Conservation (phyloP, 2,888 invertebrate genomes). For the Machimus rusticus region DNA sequence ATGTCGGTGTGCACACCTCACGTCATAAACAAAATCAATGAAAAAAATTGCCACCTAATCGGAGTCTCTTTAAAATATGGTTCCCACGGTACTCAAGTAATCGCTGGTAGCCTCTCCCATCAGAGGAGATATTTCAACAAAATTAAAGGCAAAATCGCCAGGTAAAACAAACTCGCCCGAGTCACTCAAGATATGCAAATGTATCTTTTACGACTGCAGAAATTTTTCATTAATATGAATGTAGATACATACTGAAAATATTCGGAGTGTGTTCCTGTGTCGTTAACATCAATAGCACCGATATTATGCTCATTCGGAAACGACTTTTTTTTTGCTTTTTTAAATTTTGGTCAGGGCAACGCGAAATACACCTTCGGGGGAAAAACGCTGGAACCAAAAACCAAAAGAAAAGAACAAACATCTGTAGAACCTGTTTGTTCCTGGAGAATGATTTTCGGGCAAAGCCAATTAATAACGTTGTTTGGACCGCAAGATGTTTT, state of each 20-base stretch:
- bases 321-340: background rate
- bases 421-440: conserved; percentile 3
- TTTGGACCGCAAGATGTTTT: background rate
- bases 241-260: background rate
- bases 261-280: background rate
- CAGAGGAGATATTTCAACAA: background rate
- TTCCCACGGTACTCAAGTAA: background rate
- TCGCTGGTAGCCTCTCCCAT: background rate
- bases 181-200: conserved; percentile 3
- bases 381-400: background rate
- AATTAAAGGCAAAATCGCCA: background rate
- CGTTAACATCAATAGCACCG: conserved; percentile 7
- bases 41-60: background rate
- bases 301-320: background rate
- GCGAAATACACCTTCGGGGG: background rate
- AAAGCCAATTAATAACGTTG: conserved; percentile 26
- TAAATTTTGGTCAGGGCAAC: background rate
- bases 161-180: background rate
- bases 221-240: background rate
- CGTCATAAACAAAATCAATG: background rate
- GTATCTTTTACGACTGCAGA: conserved; percentile 10
- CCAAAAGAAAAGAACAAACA: background rate
- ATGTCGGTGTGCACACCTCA: background rate
- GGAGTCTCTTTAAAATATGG: background rate
- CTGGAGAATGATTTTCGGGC: conserved; percentile 12